Base-by-base conservation (phyloP, 2,113 vertebrate species). In the Capra hircus region DNA sequence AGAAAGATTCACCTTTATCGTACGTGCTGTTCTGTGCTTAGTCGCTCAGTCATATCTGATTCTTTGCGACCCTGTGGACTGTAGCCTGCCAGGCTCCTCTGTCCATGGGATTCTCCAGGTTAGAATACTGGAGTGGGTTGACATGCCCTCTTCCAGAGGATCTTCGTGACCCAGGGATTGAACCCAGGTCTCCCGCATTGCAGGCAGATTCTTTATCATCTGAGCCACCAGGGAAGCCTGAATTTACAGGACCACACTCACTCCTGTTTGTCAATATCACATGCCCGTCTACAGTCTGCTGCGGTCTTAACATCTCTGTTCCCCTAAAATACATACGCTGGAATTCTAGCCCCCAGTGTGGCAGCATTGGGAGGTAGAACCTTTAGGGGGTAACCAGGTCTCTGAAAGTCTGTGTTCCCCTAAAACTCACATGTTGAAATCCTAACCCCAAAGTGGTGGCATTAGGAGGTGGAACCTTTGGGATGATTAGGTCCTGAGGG, bases 251-350 rank as follows among this genome's bases (percentile, higher is more conserved):
- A 64, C 57, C 17, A 57, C 10, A 21, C 0, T 15, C 21, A 16
- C 5, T 59, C 50, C 9, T 8, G 5, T 48, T 64, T 36, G 30
- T 27, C 30, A 84, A 1, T 2, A 64, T 40, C 13, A 14, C 12
- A 10, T 0, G 7, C 12, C 21, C 5, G 4, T 60, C 33, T 36
- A 36, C 36, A 6, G 17, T 36, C 23, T 14, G 36, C 36, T 82
- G 1, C 0, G 2, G n/a, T 64, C 28, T 19, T 36, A 78, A 21
- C 15, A 57, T 36, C 16, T 45, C 55, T 16, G 13, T 36, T 7
- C 28, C 48, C 45, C 15, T 2, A 40, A 59, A 11, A n/a, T 28
- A 33, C 60, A 16, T 7, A 62, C 0, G 0, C 0, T 85, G 55
- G 64, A 48, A 53, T 36, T 30, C 45, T 36, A 45, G 5, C 23